Evolutionary conservation across 2,113 vertebrate genomes (phyloP).

Genomic region (Aphyosemion australe): DNA sequence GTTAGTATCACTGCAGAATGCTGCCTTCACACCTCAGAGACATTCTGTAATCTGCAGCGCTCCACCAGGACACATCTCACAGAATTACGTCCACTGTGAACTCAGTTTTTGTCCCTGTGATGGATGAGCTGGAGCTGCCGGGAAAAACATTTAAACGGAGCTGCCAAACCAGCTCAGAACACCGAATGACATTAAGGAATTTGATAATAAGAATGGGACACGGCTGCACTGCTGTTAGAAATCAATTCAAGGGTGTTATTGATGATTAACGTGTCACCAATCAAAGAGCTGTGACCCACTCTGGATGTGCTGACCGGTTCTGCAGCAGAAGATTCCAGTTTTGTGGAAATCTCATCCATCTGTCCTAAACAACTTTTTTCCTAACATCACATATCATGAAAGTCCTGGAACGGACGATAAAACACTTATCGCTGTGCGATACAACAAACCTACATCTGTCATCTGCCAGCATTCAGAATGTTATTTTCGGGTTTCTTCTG

Average conservation of each 20-base stretch:
- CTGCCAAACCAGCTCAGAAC: conserved; percentile 10
- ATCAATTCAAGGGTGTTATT: no score
- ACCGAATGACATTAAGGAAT: conserved; percentile 3
- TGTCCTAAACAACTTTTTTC: no score
- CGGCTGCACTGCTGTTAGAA: no score
- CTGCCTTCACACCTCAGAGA: conserved; percentile 35
- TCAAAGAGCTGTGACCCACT: neutral
- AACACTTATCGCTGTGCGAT: no score
- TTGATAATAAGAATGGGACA: neutral
- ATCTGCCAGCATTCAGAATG: no score
- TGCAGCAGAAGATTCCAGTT: neutral
- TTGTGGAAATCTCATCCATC: no score
- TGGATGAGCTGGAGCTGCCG: conserved; percentile 30
- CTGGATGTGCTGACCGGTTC: no score
- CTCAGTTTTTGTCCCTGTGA: conserved; percentile 51
- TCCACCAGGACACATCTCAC: conserved; percentile 43
- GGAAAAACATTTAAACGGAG: conserved; percentile 23
- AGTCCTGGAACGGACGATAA: no score
- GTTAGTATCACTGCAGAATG: conserved; percentile 16
- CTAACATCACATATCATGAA: no score
- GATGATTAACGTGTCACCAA: no score
- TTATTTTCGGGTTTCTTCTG: no score
- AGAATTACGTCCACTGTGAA: conserved; percentile 38
- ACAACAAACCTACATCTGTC: no score
- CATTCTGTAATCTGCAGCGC: conserved; percentile 31